A percentile compares a stretch with the other conserved stretches of the same genome.
Conservation (phyloP, 2,888 invertebrate species). For the Scaptomyza reducta region DNA sequence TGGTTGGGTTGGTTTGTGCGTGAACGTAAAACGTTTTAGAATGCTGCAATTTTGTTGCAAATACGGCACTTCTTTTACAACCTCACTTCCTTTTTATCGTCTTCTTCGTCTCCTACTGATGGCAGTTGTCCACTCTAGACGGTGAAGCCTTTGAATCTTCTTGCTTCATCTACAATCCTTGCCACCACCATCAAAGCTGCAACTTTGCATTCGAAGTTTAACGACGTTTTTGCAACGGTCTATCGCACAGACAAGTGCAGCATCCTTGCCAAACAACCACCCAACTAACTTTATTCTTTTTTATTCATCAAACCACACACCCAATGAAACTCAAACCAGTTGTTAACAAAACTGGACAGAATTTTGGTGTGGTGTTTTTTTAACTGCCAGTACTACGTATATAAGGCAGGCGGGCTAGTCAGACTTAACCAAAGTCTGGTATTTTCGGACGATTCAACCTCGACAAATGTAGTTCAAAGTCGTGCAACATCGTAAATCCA, state of each 20-base stretch:
- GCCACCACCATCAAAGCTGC: constrained; percentile 19
- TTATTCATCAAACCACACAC: constrained; percentile 8
- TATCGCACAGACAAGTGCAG: constrained; percentile 48
- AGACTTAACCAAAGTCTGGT: constrained; percentile 41
- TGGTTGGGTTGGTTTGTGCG: constrained; percentile 3
- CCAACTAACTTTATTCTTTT: not conserved
- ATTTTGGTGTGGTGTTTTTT: constrained; percentile 4
- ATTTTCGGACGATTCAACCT: constrained; percentile 39
- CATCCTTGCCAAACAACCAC: constrained; percentile 13
- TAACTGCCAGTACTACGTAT: constrained; percentile 19
- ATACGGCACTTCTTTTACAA: constrained; percentile 54
- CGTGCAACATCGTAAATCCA: constrained; percentile 75
- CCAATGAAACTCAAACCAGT: constrained; percentile 11
- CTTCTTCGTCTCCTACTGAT: constrained; percentile 8
- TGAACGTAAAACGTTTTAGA: constrained; percentile 58
- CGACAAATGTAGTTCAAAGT: constrained; percentile 77
- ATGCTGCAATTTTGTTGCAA: constrained; percentile 69
- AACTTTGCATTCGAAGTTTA: constrained; percentile 53
- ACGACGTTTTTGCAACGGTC: constrained; percentile 60
- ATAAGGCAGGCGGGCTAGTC: constrained; percentile 16
- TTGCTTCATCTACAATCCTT: constrained; percentile 38
- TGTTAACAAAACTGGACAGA: constrained; percentile 56
- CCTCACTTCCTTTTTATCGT: constrained; percentile 40
- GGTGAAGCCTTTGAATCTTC: constrained; percentile 35
- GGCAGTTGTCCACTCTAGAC: constrained; percentile 12